Evolutionary conservation across 2,888 invertebrate genomes (phyloP).

Genomic region (Macroteleia sp.): DNA sequence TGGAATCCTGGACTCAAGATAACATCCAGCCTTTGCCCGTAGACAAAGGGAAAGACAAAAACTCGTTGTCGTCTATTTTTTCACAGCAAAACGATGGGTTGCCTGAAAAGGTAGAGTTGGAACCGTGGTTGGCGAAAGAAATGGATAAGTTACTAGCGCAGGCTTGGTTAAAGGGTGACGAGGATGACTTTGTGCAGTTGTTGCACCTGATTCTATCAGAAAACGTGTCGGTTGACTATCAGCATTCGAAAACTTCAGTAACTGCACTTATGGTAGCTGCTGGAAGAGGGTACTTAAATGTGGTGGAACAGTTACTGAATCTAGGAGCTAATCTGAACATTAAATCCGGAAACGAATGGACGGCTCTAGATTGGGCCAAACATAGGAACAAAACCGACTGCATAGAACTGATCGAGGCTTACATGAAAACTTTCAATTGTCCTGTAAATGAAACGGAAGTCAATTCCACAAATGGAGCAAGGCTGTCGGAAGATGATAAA

Average conservation of each 20-base stretch:
- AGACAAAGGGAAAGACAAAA: constrained; percentile 67
- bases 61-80: constrained; percentile 73
- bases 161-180: constrained; percentile 86
- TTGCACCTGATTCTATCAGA: constrained; percentile 91
- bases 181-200: constrained; percentile 90
- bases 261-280: constrained; percentile 93
- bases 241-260: constrained; percentile 87
- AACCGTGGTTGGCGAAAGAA: constrained; percentile 85
- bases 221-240: constrained; percentile 89
- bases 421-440: constrained; percentile 78
- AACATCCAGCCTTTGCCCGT: constrained; percentile 62
- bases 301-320: constrained; percentile 88
- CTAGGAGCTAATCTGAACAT: constrained; percentile 87
- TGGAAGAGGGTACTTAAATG: constrained; percentile 88
- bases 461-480: constrained; percentile 30
- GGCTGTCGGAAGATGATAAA: constrained; percentile 84
- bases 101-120: constrained; percentile 85
- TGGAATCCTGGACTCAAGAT: constrained; percentile 83
- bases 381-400: constrained; percentile 87
- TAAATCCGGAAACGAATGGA: constrained; percentile 88
- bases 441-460: constrained; percentile 63
- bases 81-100: constrained; percentile 78
- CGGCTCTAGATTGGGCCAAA: constrained; percentile 89
- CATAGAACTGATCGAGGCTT: constrained; percentile 86
- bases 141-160: constrained; percentile 89